phyloP scores from a whole-genome alignment of 2,797 vertebrate genomes.

The Cirrhinus mrigala region DNA sequence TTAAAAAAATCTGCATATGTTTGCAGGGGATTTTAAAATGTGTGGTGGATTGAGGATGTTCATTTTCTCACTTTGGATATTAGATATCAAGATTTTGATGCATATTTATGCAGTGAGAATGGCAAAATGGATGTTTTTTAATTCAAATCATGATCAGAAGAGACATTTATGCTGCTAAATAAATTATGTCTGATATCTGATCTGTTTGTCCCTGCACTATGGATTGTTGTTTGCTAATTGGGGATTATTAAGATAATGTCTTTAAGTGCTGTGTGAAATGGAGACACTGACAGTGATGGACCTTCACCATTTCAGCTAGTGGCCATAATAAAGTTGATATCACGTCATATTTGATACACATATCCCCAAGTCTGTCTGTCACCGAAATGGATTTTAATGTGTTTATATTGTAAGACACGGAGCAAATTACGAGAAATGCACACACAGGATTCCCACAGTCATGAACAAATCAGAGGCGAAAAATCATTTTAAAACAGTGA shows the following conservation, averaged over 20 bases:
- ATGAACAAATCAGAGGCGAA: neutral
- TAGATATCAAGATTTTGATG: neutral
- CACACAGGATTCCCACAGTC: neutral
- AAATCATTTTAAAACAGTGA: no score
- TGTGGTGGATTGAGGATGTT: neutral
- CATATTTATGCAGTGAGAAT: neutral
- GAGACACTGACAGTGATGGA: slow-evolving; percentile 20
- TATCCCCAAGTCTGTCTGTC: neutral
- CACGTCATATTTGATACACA: slow-evolving; percentile 13
- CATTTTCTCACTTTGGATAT: neutral
- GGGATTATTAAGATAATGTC: slow-evolving; percentile 33
- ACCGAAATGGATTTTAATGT: neutral
- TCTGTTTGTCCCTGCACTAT: neutral
- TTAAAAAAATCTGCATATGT: neutral
- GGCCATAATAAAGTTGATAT: neutral
- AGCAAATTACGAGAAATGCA: neutral
- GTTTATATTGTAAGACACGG: neutral
- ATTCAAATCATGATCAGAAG: slow-evolving; percentile 10
- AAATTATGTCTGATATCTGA: slow-evolving; percentile 30
- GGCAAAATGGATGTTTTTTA: neutral
- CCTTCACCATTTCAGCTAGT: slow-evolving; percentile 16
- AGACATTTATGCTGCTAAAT: slow-evolving; percentile 18
- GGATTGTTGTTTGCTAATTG: slow-evolving; percentile 41
- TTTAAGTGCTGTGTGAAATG: slow-evolving; percentile 31
- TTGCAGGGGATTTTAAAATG: neutral